These are phyloP conservation scores for Petrosia ficiformis DNA, from an alignment of 37 sponge, comb jelly and placozoan genomes.

Conservation along the genomic window DNA sequence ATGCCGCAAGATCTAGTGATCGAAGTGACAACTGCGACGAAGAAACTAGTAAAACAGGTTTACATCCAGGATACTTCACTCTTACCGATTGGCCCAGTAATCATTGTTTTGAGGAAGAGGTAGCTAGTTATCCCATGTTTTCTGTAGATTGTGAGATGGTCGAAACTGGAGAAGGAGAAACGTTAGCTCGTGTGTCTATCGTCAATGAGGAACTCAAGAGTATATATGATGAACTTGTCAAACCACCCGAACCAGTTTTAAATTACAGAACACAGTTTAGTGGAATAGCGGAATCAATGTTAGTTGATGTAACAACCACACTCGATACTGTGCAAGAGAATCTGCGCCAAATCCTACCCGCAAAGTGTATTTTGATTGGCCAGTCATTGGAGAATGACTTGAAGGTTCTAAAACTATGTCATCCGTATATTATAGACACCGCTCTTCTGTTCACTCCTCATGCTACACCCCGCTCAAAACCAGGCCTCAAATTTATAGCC, in stretches of 20 bases:
- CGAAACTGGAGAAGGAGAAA: slow-evolving; percentile 31
- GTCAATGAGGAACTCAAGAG: slow-evolving; percentile 77
- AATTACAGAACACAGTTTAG: slow-evolving; percentile 97
- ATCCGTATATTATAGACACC: slow-evolving; percentile 81
- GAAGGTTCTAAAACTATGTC: slow-evolving; percentile 64
- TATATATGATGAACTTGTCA: slow-evolving; percentile 81
- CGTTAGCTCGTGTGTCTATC: slow-evolving; percentile 82
- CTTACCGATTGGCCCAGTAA: slow-evolving; percentile 14
- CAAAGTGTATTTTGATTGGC: slow-evolving; percentile 79
- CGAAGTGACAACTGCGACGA: background rate
- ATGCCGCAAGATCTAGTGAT: no score
- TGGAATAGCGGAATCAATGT: slow-evolving; percentile 75
- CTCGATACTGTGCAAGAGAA: slow-evolving; percentile 77
- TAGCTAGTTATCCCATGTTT: slow-evolving; percentile 55
- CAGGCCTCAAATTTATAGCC: slow-evolving; percentile 64
- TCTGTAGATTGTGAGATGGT: slow-evolving; percentile 93
- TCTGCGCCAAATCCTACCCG: slow-evolving; percentile 55
- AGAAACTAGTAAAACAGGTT: no score
- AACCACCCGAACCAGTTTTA: slow-evolving; percentile 62
- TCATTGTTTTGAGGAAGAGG: background rate
- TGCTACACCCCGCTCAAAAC: slow-evolving; percentile 53
- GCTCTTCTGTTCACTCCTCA: slow-evolving; percentile 53
- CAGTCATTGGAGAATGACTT: slow-evolving; percentile 98
- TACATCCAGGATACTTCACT: background rate
- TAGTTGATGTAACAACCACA: slow-evolving; percentile 75